Base-by-base conservation (phyloP, 1,140 invertebrate genomes). In the Archegozetes longisetosus region DNA sequence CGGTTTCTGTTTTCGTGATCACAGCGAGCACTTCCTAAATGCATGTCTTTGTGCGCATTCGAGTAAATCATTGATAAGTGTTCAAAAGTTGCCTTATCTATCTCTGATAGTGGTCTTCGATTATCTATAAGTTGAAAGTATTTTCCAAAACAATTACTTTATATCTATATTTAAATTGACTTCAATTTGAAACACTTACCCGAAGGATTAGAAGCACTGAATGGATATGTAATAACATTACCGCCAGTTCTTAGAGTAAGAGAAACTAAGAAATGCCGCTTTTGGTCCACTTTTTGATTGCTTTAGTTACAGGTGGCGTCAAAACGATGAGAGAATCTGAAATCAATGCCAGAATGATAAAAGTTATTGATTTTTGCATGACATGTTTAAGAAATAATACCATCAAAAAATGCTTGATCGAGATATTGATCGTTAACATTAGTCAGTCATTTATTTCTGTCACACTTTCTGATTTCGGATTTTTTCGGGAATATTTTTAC, bases 401-500 rank as follows among this genome's bases (percentile, higher is more conserved):
- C 54, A 98, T 73, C 73, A 94, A 9, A 98, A 69, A 0, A 93
- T 98, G 0, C 64, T 55, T 71, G 97, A 94, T 75, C 96, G 86
- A 66, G 85, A 89, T 66, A 89, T 94, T 17, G 88, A 84, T 61
- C 86, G 75, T 0, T 94, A 64, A 70, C 98, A 98, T 74, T 95
- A 97, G n/a, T 82, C 88, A 98, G 71, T 98, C 95, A 73, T 98
- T 94, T 94, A 98, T 98, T 9, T 94, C 93, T 0, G 90, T 66
- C 60, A 69, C 88, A 92, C 46, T 71, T 72, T 12, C 86, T 86
- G 74, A 89, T 84, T 74, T 76, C 67, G n/a, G 88, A 85, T 53
- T 77, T 76, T 69, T 85, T 84, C 73, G 47, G 85, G 75, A 27
- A 67, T 60, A 56, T 73, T 67, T 53, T 69, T 70, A 17, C 66